Evolutionary conservation across 2,888 invertebrate species (phyloP).

Genomic region (Limnephilus marmoratus): DNA sequence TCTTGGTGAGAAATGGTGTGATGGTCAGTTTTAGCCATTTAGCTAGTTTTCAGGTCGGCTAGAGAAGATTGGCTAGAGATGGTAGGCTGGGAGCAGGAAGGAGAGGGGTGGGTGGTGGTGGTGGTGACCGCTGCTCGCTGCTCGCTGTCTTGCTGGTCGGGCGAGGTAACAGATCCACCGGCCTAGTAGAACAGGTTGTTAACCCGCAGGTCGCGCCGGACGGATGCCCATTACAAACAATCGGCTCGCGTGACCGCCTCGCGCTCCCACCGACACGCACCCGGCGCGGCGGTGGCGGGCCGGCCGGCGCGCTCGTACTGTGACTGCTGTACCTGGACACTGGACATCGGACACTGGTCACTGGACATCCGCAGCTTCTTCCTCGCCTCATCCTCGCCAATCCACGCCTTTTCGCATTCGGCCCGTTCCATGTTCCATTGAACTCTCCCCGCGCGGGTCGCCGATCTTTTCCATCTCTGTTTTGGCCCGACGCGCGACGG

Average conservation of each 20-base stretch:
- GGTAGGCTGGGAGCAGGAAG: neutral
- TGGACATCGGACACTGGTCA: neutral
- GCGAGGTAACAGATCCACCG: slow-evolving; percentile 16
- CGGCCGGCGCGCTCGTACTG: slow-evolving; percentile 61
- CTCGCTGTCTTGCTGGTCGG: slow-evolving; percentile 23
- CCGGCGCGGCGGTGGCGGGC: slow-evolving; percentile 47
- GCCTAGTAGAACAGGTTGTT: slow-evolving; percentile 63
- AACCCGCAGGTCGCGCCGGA: slow-evolving; percentile 66
- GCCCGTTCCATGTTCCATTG: slow-evolving; percentile 11
- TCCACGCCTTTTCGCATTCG: neutral
- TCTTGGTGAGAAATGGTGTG: too few species aligned
- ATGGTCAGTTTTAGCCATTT: too few species aligned
- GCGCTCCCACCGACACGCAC: slow-evolving; percentile 57
- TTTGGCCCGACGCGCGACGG: slow-evolving; percentile 27
- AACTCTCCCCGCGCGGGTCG: slow-evolving; percentile 27
- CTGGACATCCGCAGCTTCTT: neutral
- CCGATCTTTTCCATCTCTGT: slow-evolving; percentile 23
- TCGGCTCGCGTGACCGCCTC: slow-evolving; percentile 64
- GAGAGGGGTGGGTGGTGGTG: neutral
- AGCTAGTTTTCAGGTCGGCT: neutral
- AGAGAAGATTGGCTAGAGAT: neutral
- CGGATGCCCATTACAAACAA: slow-evolving; percentile 48
- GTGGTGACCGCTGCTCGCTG: slow-evolving; percentile 20
- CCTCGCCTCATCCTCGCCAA: neutral
- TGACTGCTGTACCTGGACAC: slow-evolving; percentile 28